Evolutionary conservation across 2,113 vertebrate species (phyloP).

Genomic region (Ivindomyrus marchei): DNA sequence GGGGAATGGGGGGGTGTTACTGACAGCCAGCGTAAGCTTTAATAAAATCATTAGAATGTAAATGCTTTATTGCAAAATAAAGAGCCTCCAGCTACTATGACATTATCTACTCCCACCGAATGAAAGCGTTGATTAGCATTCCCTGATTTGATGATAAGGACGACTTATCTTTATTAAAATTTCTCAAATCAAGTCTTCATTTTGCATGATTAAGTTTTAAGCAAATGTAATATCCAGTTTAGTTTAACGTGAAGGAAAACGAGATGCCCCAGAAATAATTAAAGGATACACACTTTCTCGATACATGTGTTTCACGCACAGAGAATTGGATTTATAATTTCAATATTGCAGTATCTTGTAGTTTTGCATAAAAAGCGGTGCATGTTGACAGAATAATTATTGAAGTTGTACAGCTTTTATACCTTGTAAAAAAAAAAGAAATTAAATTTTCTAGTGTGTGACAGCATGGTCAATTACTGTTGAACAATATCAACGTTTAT

Average conservation of each 20-base stretch:
- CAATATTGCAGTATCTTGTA: slow-evolving; percentile 95
- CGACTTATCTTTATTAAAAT: slow-evolving; percentile 99
- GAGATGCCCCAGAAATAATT: slow-evolving; percentile 92
- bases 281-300: slow-evolving; percentile 80
- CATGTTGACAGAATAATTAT: slow-evolving; percentile 93
- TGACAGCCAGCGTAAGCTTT: slow-evolving; percentile 93
- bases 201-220: slow-evolving; percentile 99
- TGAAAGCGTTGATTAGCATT: slow-evolving; percentile 97
- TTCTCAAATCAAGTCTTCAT: slow-evolving; percentile 99
- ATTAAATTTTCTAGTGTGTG: slow-evolving; percentile 93
- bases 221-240: slow-evolving; percentile 98
- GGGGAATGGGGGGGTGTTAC: slow-evolving; percentile 54
- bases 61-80: slow-evolving; percentile 99
- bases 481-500: slow-evolving; percentile 62
- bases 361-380: slow-evolving; percentile 89
- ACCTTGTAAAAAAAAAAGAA: slow-evolving; percentile 75
- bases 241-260: slow-evolving; percentile 67
- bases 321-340: slow-evolving; percentile 96
- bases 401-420: slow-evolving; percentile 96
- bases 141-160: slow-evolving; percentile 96
- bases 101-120: slow-evolving; percentile 84
- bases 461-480: slow-evolving; percentile 74
- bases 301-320: slow-evolving; percentile 98
- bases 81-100: slow-evolving; percentile 96
- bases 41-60: slow-evolving; percentile 99